These are phyloP conservation scores for Graphium colonna DNA, from an alignment of 2,888 invertebrate species.

Conservation along the genomic window DNA sequence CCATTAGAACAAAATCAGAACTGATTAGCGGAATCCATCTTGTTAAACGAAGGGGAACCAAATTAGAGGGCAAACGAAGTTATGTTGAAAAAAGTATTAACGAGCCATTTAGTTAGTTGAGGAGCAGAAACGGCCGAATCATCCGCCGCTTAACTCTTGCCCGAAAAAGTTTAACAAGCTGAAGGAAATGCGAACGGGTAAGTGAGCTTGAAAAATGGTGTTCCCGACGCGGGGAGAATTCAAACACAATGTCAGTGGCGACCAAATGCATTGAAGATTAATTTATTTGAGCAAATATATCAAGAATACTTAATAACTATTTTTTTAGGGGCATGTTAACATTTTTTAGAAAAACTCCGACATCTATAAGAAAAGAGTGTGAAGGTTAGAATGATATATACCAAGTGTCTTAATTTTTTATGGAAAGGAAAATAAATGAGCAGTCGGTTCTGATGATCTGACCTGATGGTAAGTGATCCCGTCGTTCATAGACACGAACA, in stretches of 20 bases:
- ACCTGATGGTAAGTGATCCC: too few relatives aligned
- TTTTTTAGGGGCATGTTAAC: too few relatives aligned
- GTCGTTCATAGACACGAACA: too few relatives aligned
- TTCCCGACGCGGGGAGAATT: neutral
- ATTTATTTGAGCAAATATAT: too few relatives aligned
- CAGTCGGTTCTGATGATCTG: too few relatives aligned
- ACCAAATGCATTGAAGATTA: neutral
- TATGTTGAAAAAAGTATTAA: constrained; percentile 19
- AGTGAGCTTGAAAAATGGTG: constrained; percentile 12
- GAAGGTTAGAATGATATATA: too few relatives aligned
- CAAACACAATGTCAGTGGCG: neutral
- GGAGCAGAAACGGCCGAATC: constrained; percentile 11
- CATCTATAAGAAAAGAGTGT: too few relatives aligned
- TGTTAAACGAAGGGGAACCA: constrained; percentile 5
- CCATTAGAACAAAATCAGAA: constrained; percentile 1
- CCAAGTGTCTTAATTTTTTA: too few relatives aligned
- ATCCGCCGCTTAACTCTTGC: constrained; percentile 15
- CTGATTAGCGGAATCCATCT: constrained; percentile 12
- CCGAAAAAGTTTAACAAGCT: constrained; percentile 17
- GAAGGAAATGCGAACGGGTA: constrained; percentile 2
- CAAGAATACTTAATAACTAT: too few relatives aligned
- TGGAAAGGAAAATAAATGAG: too few relatives aligned
- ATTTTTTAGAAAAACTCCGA: too few relatives aligned
- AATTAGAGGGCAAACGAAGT: constrained; percentile 11
- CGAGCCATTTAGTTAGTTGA: constrained; percentile 10